Conservation (phyloP, 2,113 vertebrate genomes). For the Malurus elegans region DNA sequence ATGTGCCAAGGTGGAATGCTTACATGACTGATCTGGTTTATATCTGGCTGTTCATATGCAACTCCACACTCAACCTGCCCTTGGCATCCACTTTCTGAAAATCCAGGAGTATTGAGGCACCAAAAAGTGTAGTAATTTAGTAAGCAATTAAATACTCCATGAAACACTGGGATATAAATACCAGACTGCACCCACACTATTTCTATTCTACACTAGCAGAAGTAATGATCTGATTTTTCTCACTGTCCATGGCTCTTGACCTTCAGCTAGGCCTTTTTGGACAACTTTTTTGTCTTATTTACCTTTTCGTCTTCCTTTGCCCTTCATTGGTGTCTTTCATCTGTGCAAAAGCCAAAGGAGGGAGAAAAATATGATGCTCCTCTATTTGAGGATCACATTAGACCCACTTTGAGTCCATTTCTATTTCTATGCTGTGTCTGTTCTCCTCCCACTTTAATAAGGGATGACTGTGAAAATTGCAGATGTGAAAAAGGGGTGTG, state of each 20-base stretch:
- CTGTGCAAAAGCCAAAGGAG: not conserved
- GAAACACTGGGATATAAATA: not conserved
- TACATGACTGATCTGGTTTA: not conserved
- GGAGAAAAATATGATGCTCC: not conserved
- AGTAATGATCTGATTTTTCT: not conserved
- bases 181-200: not conserved
- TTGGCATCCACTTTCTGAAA: not conserved
- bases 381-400: not conserved
- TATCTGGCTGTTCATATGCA: not conserved
- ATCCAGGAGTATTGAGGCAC: not conserved
- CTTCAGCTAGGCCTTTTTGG: not conserved
- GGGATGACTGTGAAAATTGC: not conserved
- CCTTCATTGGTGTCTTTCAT: not conserved
- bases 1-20: not conserved
- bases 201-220: not conserved
- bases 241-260: not conserved
- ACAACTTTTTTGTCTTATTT: not conserved
- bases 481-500: not conserved
- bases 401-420: not conserved
- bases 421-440: not conserved
- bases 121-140: not conserved
- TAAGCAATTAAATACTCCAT: not conserved
- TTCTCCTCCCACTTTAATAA: not conserved
- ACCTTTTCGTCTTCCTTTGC: not conserved
- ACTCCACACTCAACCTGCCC: not conserved